Base-by-base conservation (phyloP, 2,888 invertebrate genomes). In the Andrena hattorfiana region DNA sequence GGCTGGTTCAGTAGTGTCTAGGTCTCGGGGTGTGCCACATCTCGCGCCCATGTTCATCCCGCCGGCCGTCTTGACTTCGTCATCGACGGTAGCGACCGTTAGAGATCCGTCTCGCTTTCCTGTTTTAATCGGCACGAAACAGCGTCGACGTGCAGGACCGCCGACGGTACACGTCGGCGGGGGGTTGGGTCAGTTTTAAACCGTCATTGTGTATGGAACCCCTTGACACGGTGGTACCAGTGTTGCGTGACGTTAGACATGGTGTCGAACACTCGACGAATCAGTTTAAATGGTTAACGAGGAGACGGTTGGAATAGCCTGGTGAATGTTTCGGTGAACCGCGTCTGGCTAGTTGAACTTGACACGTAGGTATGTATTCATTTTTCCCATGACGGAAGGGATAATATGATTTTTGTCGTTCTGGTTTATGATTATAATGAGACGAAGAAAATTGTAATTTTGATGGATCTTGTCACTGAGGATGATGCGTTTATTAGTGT, bases 1-100 rank as follows among this genome's bases (percentile, higher is more conserved):
- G 93, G 93, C 93, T 92, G 93, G 92, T 92, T 94, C 94, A 94
- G 94, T 94, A 93, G 94, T 93, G 93, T 91, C 94, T 94, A 92
- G 93, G 92, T 93, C 93, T 92, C 91, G 91, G 90, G 88, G 89
- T 93, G 92, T 91, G 92, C 92, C 91, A 92, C 93, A 92, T 94
- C 93, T 92, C 92, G 91, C 88, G 87, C 83, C 81, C 84, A 85
- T 76, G 85, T 77, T 84, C 86, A 87, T 86, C 83, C 76, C 82
- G 74, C 35, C 81, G 85, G 74, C 48, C 81, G 85, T 80, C 83
- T 84, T 85, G 77, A 59, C 77, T 77, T 81, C 77, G 70, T 81
- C 84, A 77, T 72, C 71, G 75, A 77, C 72, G 49, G 35, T 23
- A 77, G 23, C 67, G 26, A 74, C 59, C 56, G 42, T 68, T 51